These are phyloP conservation scores for Nomada ferruginata DNA, from an alignment of 2,888 invertebrate species.

Conservation along the genomic window DNA sequence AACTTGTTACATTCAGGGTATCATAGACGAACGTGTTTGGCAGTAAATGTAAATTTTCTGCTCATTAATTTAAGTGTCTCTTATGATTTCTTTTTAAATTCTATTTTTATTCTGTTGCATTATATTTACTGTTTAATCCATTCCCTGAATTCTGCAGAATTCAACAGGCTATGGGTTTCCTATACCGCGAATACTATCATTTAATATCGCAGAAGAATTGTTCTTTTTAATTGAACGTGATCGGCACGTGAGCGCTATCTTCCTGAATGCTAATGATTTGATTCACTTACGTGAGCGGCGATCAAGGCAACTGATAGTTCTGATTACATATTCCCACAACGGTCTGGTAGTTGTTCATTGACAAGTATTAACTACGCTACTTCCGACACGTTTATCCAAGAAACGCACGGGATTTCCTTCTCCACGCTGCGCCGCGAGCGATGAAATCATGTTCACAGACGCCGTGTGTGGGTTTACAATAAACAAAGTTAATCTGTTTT, in stretches of 20 bases:
- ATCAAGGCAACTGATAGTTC: constrained; percentile 5
- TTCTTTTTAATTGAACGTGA: too few species aligned
- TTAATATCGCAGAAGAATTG: too few species aligned
- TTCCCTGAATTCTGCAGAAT: too few species aligned
- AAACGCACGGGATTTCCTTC: constrained; percentile 33
- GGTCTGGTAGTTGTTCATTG: constrained; percentile 7
- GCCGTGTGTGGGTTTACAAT: constrained; percentile 28
- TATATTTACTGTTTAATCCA: too few species aligned
- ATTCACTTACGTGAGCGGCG: neutral
- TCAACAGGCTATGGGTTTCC: too few species aligned
- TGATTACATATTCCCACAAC: constrained; percentile 10
- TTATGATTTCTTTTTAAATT: too few species aligned
- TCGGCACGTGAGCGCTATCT: neutral
- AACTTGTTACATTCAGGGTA: too few species aligned
- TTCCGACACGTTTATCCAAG: constrained; percentile 19
- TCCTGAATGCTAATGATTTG: neutral
- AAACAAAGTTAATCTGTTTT: constrained; percentile 46
- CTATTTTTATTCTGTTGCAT: too few species aligned
- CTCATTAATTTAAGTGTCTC: too few species aligned
- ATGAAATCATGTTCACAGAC: constrained; percentile 25
- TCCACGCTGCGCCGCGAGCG: neutral
- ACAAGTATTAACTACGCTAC: neutral
- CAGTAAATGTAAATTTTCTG: too few species aligned
- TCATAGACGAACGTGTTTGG: too few species aligned
- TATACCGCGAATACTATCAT: too few species aligned